Base-by-base conservation (phyloP, 2,797 vertebrate species). In the Sebastes taczanowskii region DNA sequence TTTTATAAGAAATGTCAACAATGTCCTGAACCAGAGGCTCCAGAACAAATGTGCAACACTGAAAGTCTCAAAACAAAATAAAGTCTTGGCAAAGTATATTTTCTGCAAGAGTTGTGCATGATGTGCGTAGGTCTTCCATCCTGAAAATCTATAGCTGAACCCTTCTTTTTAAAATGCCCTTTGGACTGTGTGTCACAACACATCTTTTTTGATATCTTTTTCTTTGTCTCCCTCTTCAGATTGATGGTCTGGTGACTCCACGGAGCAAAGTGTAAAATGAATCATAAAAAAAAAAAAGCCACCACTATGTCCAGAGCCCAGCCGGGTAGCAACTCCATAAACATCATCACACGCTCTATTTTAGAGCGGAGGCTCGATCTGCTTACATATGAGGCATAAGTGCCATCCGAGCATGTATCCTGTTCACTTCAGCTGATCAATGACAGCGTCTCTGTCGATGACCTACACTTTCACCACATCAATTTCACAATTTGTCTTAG, bases 121-220 rank as follows among this genome's bases (percentile, higher is more conserved):
- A 35, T 52, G 46, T 52, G n/a, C 3, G 1, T 34, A 52, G 27
- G 20, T 42, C 77, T 66, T 25, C 38, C 7, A 71, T 60, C 56
- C 42, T 63, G 38, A 60, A 77, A 79, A 85, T 49, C 27, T 61
- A 65, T 56, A 74, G 20, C 35, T 74, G 35, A 69, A 62, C 11
- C 16, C 20, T 20, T 63, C 18, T n/a, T 76, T 46, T 61, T 18
- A 56, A 59, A 70, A 76, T 60, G 22, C 58, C 32, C 65, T 80
- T 70, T 84, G 76, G 76, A 80, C 62, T 32, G 22, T 38, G 70
- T 79, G 77, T 87, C 75, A 79, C 52, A 61, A n/a, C 61, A 77
- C 58, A 74, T 68, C 32, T 69, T 59, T 32, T 75, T 23, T 55
- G 62, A 71, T 71, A 61, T 84, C 13, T 78, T 55, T 80, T 73